These are phyloP conservation scores for Dryobotodes eremita DNA, from an alignment of 2,888 invertebrate genomes.

Conservation along the genomic window DNA sequence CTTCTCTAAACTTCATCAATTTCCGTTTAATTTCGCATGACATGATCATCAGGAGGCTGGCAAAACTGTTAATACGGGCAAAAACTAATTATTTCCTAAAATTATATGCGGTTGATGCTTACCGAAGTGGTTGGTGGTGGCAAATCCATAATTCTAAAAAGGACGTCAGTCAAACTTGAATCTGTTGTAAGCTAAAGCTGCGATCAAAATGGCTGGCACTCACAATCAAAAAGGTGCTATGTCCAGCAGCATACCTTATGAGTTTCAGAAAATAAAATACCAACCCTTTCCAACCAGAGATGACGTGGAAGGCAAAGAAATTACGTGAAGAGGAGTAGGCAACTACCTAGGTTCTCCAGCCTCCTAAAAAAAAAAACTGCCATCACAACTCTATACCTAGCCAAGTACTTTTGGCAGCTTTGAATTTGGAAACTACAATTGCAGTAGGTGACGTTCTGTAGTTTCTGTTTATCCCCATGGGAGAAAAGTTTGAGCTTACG, in stretches of 20 bases:
- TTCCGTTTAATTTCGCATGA: not conserved
- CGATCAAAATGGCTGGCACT: not conserved
- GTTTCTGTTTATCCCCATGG: no score
- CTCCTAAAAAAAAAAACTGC: not conserved
- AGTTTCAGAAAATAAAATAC: not conserved
- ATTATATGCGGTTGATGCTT: not conserved
- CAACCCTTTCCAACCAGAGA: not conserved
- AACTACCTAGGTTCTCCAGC: not conserved
- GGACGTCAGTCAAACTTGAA: conserved; percentile 12
- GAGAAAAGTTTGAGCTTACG: no score
- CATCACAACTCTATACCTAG: not conserved
- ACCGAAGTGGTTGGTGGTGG: not conserved
- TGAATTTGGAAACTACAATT: not conserved
- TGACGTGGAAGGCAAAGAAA: not conserved
- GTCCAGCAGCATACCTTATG: not conserved
- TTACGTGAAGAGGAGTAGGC: no score
- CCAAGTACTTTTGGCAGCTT: not conserved
- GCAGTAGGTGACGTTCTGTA: not conserved
- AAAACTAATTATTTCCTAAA: not conserved
- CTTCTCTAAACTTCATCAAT: not conserved
- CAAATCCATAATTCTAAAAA: conserved; percentile 31
- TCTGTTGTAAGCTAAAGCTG: conserved; percentile 18
- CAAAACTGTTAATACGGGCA: not conserved
- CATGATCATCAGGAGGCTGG: not conserved
- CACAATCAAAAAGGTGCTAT: no score